These are phyloP conservation scores for Atherinosoma microstoma DNA, from an alignment of 2,797 vertebrate genomes.

Conservation along the genomic window DNA sequence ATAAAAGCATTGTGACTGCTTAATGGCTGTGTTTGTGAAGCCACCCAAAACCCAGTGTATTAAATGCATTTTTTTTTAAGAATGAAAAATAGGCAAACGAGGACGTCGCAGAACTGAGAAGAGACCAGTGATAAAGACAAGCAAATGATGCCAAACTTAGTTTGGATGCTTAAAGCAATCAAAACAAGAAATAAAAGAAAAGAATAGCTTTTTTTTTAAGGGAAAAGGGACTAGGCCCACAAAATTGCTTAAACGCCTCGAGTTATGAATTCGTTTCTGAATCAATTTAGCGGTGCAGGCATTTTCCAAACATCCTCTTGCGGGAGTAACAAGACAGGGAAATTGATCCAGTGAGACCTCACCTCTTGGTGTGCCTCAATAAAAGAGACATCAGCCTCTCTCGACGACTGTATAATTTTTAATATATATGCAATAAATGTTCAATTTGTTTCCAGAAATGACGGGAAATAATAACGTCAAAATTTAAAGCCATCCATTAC, in stretches of 20 bases:
- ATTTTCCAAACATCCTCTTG: conserved; percentile 89
- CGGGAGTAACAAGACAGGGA: conserved; percentile 87
- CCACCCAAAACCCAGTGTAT: conserved; percentile 88
- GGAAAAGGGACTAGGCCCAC: conserved; percentile 51
- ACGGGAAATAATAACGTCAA: conserved; percentile 99
- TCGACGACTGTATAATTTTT: conserved; percentile 99
- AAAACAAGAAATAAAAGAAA: conserved; percentile 59
- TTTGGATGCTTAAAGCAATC: conserved; percentile 58
- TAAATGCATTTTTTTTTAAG: conserved; percentile 90
- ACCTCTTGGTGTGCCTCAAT: conserved; percentile 98
- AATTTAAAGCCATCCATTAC: conserved; percentile 98
- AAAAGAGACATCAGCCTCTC: conserved; percentile 92
- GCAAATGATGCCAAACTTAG: conserved; percentile 49
- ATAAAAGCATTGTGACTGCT: conserved; percentile 91
- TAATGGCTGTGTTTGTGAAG: conserved; percentile 95
- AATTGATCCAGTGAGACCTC: conserved; percentile 92
- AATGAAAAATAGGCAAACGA: conserved; percentile 82
- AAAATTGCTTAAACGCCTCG: conserved; percentile 81
- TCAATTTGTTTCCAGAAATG: conserved; percentile 99
- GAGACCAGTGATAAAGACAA: conserved; percentile 26
- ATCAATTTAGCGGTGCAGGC: conserved; percentile 90
- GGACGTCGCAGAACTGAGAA: conserved; percentile 56
- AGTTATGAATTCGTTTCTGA: conserved; percentile 88
- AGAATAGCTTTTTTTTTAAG: conserved; percentile 12
- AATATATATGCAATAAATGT: conserved; percentile 99